Conservation (phyloP, 2,888 invertebrate genomes). For the Tryphoninae sp. region DNA sequence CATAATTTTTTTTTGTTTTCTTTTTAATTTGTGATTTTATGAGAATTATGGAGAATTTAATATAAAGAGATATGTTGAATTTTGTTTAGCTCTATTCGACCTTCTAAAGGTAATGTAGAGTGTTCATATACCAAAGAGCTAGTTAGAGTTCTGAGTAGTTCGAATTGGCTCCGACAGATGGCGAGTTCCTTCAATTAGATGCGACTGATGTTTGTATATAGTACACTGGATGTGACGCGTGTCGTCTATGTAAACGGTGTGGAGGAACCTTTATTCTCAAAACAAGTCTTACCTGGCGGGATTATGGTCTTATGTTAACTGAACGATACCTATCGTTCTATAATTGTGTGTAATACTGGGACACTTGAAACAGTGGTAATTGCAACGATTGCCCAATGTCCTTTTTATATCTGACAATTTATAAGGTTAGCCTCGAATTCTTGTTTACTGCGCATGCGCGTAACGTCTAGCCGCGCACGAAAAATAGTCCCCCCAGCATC, state of each 20-base stretch:
- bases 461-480: neutral
- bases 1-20: no score
- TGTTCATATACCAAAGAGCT: no score
- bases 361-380: no score
- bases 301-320: neutral
- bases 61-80: no score
- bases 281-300: neutral
- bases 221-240: neutral
- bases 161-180: neutral
- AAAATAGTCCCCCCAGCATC: constrained; percentile 5
- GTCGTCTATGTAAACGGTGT: neutral
- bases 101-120: no score
- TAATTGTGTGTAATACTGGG: neutral
- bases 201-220: neutral
- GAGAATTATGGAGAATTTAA: no score
- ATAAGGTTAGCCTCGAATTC: neutral
- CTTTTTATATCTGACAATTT: neutral
- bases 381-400: no score
- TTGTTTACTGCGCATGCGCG: constrained; percentile 7
- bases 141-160: neutral
- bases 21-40: no score
- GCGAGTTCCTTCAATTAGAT: neutral
- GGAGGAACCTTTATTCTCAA: neutral
- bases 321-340: neutral
- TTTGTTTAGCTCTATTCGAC: no score